Conservation (phyloP, 2,888 invertebrate species). For the Mimumesa dahlbomi region DNA sequence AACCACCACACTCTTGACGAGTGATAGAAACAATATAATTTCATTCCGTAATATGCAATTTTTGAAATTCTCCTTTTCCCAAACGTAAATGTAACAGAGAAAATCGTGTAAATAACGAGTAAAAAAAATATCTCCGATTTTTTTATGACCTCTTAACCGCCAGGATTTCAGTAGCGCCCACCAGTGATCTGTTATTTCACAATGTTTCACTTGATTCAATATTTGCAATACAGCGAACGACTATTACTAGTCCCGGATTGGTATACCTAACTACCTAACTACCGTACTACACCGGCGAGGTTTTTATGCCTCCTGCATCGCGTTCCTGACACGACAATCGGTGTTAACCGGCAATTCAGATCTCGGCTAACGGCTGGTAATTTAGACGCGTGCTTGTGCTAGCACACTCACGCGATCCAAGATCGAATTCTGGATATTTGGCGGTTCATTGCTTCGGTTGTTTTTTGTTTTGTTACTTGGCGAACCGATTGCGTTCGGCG, state of each 20-base stretch:
- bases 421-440: conserved; percentile 57
- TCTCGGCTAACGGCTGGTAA: conserved; percentile 66
- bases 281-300: conserved; percentile 55
- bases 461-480: too few relatives aligned
- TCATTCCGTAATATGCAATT: too few relatives aligned
- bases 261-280: too few relatives aligned
- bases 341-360: conserved; percentile 72
- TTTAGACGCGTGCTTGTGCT: conserved; percentile 40
- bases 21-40: conserved; percentile 9
- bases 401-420: conserved; percentile 48
- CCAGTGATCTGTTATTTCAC: too few relatives aligned
- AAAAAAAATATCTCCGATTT: too few relatives aligned
- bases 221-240: conserved; percentile 17
- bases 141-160: background rate
- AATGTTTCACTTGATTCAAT: conserved; percentile 2
- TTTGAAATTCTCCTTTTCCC: too few relatives aligned
- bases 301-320: conserved; percentile 54
- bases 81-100: too few relatives aligned
- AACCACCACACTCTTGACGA: conserved; percentile 16
- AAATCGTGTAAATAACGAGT: too few relatives aligned
- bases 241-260: conserved; percentile 27
- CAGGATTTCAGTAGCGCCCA: too few relatives aligned
- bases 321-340: conserved; percentile 65
- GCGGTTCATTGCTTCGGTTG: conserved; percentile 56
- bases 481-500: too few relatives aligned